Conservation (phyloP, 2,113 vertebrate genomes). For the Cairina moschata region DNA sequence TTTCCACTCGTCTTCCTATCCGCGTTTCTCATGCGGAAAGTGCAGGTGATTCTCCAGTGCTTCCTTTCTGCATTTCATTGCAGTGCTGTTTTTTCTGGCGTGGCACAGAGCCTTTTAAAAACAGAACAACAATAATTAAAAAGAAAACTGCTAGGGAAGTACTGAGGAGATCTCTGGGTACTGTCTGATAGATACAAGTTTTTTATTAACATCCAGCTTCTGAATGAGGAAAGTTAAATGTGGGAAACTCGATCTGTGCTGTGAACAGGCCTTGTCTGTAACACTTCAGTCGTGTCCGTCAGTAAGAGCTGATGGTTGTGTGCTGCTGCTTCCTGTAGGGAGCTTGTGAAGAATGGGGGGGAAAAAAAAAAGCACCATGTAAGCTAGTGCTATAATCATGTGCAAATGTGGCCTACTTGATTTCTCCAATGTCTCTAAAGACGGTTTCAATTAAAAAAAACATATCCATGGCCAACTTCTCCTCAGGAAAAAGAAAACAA, state of each 20-base stretch:
- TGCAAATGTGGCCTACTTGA: rapidly evolving
- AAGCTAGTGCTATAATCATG: rapidly evolving
- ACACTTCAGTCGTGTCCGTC: rapidly evolving
- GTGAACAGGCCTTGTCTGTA: neutral
- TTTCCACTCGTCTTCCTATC: neutral
- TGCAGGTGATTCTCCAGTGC: neutral
- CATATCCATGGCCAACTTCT: rapidly evolving
- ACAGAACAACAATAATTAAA: too few species aligned
- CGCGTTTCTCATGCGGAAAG: neutral
- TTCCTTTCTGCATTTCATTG: neutral
- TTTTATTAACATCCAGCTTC: neutral
- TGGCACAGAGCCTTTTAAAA: neutral
- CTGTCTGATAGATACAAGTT: neutral
- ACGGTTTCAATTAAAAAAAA: neutral
- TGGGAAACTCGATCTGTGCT: neutral
- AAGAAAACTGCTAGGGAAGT: neutral
- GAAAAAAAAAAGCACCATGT: too few species aligned
- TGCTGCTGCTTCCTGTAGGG: neutral
- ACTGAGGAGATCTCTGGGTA: neutral
- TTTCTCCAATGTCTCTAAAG: rapidly evolving
- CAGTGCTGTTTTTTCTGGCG: neutral
- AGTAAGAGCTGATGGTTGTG: neutral
- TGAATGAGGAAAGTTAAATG: rapidly evolving
- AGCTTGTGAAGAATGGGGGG: neutral
- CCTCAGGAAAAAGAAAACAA: neutral